Conservation (phyloP, 35 echinoderm and acorn worm genomes). For the Ophioderma brevispina region DNA sequence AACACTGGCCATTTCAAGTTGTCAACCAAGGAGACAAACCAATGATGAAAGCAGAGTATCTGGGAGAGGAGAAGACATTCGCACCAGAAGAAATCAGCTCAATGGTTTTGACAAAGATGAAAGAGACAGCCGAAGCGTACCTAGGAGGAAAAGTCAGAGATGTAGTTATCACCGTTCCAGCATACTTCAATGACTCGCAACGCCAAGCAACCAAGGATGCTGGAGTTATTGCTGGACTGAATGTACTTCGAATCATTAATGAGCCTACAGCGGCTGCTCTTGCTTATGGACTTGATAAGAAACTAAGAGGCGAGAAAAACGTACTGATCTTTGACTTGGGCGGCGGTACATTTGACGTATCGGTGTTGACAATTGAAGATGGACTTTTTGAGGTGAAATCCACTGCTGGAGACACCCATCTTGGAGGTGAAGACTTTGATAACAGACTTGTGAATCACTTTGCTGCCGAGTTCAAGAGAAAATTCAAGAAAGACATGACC, state of each 20-base stretch:
- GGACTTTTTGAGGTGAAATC: conserved; percentile 76
- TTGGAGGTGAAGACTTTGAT: conserved; percentile 83
- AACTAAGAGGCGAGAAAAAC: conserved; percentile 46
- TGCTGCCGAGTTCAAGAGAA: conserved; percentile 64
- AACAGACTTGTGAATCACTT: conserved; percentile 67
- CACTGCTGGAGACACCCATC: conserved; percentile 79
- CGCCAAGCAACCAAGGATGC: conserved; percentile 77
- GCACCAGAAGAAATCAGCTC: conserved; percentile 79
- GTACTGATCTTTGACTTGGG: conserved; percentile 80
- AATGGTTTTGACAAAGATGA: conserved; percentile 77
- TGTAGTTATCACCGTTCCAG: conserved; percentile 71
- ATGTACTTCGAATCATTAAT: conserved; percentile 70
- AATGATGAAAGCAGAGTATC: conserved; percentile 50
- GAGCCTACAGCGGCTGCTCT: conserved; percentile 73
- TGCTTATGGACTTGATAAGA: conserved; percentile 72
- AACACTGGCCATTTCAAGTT: conserved; percentile 78
- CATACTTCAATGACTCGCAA: conserved; percentile 63
- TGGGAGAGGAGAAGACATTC: conserved; percentile 77
- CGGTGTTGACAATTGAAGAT: conserved; percentile 59
- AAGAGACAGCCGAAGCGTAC: conserved; percentile 70
- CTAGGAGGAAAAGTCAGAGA: conserved; percentile 52
- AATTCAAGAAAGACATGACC: conserved; percentile 58
- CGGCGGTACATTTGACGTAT: conserved; percentile 75
- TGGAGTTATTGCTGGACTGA: conserved; percentile 69
- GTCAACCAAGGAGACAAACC: conserved; percentile 56